Percentiles rank a stretch among this genome's conserved stretches.
Conservation (phyloP, 1,140 invertebrate genomes). For the Lepidostoma basale region DNA sequence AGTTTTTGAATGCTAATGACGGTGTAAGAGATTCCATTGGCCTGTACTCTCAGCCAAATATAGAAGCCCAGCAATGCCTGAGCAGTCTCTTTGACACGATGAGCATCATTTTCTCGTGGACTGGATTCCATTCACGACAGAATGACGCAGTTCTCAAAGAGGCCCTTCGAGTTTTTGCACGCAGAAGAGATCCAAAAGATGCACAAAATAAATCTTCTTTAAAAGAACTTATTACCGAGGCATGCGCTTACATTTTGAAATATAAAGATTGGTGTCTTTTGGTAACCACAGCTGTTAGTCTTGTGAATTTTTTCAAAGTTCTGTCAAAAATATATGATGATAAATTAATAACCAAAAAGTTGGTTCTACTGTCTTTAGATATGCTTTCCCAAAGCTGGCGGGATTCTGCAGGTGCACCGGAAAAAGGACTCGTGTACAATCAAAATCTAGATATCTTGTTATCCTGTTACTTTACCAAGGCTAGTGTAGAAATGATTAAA, state of each 20-base stretch:
- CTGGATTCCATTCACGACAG: conserved; percentile 24
- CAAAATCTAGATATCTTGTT: conserved; percentile 58
- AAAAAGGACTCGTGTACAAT: conserved; percentile 60
- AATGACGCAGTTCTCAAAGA: conserved; percentile 27
- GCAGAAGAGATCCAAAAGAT: conserved; percentile 22
- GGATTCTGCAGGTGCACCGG: conserved; percentile 56
- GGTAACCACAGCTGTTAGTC: conserved; percentile 55
- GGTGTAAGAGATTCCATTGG: conserved; percentile 39
- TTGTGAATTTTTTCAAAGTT: conserved; percentile 57
- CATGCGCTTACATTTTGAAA: conserved; percentile 48
- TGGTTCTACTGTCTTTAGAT: conserved; percentile 56
- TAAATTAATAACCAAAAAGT: conserved; percentile 49
- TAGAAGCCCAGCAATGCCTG: conserved; percentile 33
- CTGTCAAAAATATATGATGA: conserved; percentile 52
- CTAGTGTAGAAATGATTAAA: conserved; percentile 58
- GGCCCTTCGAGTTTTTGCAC: conserved; percentile 29
- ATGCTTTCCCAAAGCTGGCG: conserved; percentile 64
- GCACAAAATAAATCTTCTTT: conserved; percentile 11
- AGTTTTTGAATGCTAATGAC: conserved; percentile 33
- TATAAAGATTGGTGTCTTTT: conserved; percentile 59
- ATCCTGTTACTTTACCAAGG: conserved; percentile 56
- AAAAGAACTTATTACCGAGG: conserved; percentile 37
- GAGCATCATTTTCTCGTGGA: conserved; percentile 37
- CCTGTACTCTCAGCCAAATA: conserved; percentile 35
- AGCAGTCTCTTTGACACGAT: conserved; percentile 35